Conservation (phyloP, 2,888 invertebrate genomes). For the Hirtodrosophila histrioides region DNA sequence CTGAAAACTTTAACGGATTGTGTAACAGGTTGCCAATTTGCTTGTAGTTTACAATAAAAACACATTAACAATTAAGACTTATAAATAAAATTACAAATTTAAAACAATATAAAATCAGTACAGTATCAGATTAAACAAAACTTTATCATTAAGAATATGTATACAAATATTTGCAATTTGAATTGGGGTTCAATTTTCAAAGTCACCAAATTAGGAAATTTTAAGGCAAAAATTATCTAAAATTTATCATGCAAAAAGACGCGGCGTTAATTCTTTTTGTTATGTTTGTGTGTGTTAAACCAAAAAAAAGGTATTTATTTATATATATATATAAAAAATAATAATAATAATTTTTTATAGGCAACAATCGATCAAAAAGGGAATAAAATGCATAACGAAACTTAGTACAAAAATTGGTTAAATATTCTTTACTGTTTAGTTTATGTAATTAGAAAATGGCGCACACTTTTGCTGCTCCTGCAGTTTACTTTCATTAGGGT, state of each 20-base stretch:
- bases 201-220: slow-evolving; percentile 64
- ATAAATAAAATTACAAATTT: slow-evolving; percentile 72
- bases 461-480: slow-evolving; percentile 58
- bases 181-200: slow-evolving; percentile 58
- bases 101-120: slow-evolving; percentile 80
- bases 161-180: slow-evolving; percentile 76
- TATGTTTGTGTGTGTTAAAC: slow-evolving; percentile 69
- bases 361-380: slow-evolving; percentile 25
- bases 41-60: slow-evolving; percentile 74
- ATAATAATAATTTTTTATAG: slow-evolving; percentile 31
- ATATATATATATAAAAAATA: slow-evolving; percentile 1
- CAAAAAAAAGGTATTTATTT: slow-evolving; percentile 25
- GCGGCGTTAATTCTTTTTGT: slow-evolving; percentile 42
- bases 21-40: slow-evolving; percentile 73
- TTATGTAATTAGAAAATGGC: slow-evolving; percentile 73
- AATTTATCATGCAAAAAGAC: slow-evolving; percentile 35
- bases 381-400: slow-evolving; percentile 50
- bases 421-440: slow-evolving; percentile 47
- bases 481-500: slow-evolving; percentile 51
- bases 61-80: slow-evolving; percentile 77
- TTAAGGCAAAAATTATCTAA: slow-evolving; percentile 22
- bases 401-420: slow-evolving; percentile 48
- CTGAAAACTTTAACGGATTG: slow-evolving; percentile 62
- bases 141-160: slow-evolving; percentile 63
- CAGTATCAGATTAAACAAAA: slow-evolving; percentile 74